Evolutionary conservation across 2,888 invertebrate genomes (phyloP), one percentile per base, ranked within the genome.

Genomic region (Pomacea canaliculata): DNA sequence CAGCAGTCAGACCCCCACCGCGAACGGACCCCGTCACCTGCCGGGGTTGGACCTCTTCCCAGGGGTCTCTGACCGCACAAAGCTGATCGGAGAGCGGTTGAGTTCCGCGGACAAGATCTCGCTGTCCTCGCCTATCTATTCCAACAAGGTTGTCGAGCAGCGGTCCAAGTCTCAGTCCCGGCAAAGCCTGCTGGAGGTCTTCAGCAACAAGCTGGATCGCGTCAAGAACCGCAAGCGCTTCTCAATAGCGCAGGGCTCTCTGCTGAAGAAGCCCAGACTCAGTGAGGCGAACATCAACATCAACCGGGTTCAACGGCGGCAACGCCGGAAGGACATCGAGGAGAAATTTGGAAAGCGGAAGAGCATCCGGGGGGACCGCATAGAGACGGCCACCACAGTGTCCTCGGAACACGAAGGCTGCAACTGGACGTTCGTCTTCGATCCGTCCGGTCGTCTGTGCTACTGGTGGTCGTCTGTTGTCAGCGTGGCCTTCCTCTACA

Each of bases 381-480:
- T 79, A 56, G 80, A 80, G 60, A 78, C 83, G 46, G 91, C 91
- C 72, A 89, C 90, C 18, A 87, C 89, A 37, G 90, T 91, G 19
- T 86, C 86, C 68, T 82, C 85, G 19, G 93, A 95, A 78, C 92
- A 94, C 62, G 94, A 94, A 19, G 94, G 95, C 23, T 92, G 92
- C 82, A 88, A 88, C 78, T 89, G 90, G 88, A 97, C 97, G 73
- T 97, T 98, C 92, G 97, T 99, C 84, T 99, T 99, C 92, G 99
- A 99, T 93, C 99, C 99, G 48, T 97, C 98, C 84, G 98, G 98
- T 82, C 94, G 98, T 73, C 93, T 98, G 65, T 88, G 89, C 65
- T 90, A 91, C 83, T 91, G 90, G 90, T 91, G 91, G 91, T 89
- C 90, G 51, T 86, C 88, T 12, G 86, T 90, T 37, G 90, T 91